Conservation (phyloP, 1,140 invertebrate species). For the Fragariocoptes setiger region DNA sequence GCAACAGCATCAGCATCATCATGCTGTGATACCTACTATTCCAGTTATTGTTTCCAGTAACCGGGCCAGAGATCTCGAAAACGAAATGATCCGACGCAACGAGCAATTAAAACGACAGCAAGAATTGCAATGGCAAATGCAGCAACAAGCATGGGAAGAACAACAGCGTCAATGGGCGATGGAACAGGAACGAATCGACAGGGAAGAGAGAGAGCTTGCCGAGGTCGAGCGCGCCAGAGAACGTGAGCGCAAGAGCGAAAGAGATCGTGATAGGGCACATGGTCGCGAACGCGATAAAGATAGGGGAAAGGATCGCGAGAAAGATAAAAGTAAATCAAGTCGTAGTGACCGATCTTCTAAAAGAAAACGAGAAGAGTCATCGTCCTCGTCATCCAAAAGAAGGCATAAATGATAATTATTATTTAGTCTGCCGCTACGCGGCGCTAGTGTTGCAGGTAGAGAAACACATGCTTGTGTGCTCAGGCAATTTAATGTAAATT, state of each 20-base stretch:
- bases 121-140: neutral
- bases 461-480: too few relatives aligned
- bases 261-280: slow-evolving; percentile 5
- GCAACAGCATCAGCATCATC: neutral
- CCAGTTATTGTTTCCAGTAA: slow-evolving; percentile 6
- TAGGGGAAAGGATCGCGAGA: slow-evolving; percentile 20
- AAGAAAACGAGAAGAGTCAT: slow-evolving; percentile 2
- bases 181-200: slow-evolving; percentile 1
- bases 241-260: slow-evolving; percentile 1
- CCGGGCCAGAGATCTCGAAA: too few relatives aligned
- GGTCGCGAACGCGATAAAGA: slow-evolving; percentile 8
- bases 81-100: slow-evolving; percentile 6
- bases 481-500: too few relatives aligned
- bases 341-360: slow-evolving; percentile 2
- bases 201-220: slow-evolving; percentile 4
- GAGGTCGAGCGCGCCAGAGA: slow-evolving; percentile 7
- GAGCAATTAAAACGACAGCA: slow-evolving; percentile 1
- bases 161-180: neutral
- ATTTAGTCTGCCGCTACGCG: slow-evolving; percentile 6
- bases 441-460: slow-evolving; percentile 8
- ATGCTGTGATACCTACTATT: slow-evolving; percentile 24
- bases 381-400: slow-evolving; percentile 1
- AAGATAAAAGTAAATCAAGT: slow-evolving; percentile 4
- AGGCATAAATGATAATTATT: slow-evolving; percentile 2
- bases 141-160: neutral